Percentiles rank a stretch among this genome's conserved stretches.
Evolutionary conservation across 35 echinoderm and acorn worm species (phyloP).

Genomic region (Apostichopus japonicus): DNA sequence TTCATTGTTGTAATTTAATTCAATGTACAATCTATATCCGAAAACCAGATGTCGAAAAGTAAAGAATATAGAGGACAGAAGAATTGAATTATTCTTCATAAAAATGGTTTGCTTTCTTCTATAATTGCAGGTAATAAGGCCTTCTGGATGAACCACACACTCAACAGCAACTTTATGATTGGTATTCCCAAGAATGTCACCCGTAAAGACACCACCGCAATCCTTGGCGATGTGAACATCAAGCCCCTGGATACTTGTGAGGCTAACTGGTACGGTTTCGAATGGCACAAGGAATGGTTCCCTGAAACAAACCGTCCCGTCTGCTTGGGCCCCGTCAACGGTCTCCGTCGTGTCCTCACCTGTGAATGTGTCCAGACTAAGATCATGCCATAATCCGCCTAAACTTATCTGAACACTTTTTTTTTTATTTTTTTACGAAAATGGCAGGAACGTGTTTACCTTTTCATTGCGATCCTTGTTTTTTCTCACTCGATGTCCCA

Average conservation of each 20-base stretch:
- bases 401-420: neutral
- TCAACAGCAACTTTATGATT: slow-evolving; percentile 66
- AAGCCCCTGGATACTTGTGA: slow-evolving; percentile 65
- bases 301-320: slow-evolving; percentile 48
- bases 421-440: neutral
- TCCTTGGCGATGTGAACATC: neutral
- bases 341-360: slow-evolving; percentile 13
- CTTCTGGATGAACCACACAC: slow-evolving; percentile 55
- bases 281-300: slow-evolving; percentile 82
- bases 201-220: neutral
- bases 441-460: neutral
- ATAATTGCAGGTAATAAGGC: slow-evolving; percentile 57
- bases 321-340: slow-evolving; percentile 7
- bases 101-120: no score
- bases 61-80: no score
- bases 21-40: no score
- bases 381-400: slow-evolving; percentile 8
- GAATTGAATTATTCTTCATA: no score
- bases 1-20: no score
- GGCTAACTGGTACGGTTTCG: slow-evolving; percentile 70
- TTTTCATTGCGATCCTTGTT: neutral
- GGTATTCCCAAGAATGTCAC: neutral
- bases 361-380: slow-evolving; percentile 20
- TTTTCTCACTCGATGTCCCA: neutral
- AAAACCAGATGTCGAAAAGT: no score